Base-by-base conservation (phyloP, 2,113 vertebrate species). In the Stegastes partitus region DNA sequence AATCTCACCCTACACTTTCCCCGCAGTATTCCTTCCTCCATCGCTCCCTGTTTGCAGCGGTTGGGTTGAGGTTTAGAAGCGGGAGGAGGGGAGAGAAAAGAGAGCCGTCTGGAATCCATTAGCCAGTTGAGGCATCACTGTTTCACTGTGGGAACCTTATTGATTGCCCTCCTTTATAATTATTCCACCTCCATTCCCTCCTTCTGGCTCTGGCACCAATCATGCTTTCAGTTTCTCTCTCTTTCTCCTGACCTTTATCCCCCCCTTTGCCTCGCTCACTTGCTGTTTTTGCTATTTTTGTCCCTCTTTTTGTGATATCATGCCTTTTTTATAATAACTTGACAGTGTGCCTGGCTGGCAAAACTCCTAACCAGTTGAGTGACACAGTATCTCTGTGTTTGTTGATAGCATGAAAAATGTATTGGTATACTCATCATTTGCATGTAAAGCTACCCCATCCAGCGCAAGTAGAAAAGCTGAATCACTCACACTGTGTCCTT, bases 71-170 rank as follows among this genome's bases (percentile, higher is more conserved):
- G 55, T 73, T 76, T 57, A 78, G 71, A 68, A 51, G 80, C 9
- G 53, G 18, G 62, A 34, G 72, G 4, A 74, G 45, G 68, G 21
- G 28, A 22, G 51, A 42, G 65, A 37, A 70, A 31, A 26, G 82
- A 74, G 84, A 90, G 81, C 70, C 64, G 82, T 86, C 90, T 93
- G 90, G 90, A 93, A 94, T 94, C 91, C 91, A 94, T 95, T 94
- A 94, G 90, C 82, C 82, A 65, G 87, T 77, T 50, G 86, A 90
- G 87, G 87, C 92, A 90, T 92, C 93, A 81, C 77, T 65, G 89
- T 89, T 93, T 87, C 87, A 84, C 93, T 94, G 92, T 94, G 94
- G 93, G 94, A 95, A 95, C 93, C 93, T 86, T 94, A 95, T 94
- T 93, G 94, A 94, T 95, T 85, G 89, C 86, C 88, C 89, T 87